Base-by-base conservation (phyloP, 1,140 invertebrate genomes). In the Euglossa dilemma region DNA sequence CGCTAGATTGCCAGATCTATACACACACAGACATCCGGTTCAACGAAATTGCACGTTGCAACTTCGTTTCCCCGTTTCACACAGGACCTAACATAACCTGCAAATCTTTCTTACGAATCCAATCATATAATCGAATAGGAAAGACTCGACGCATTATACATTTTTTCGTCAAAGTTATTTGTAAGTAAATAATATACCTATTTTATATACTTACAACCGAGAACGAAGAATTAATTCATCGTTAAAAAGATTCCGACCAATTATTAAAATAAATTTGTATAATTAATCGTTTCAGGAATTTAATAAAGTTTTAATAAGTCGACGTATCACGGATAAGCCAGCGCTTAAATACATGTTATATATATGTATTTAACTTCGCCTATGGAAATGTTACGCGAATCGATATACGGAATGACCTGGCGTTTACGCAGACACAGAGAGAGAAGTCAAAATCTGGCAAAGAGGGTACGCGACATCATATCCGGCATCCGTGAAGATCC, bases 1-100 rank as follows among this genome's bases (percentile, higher is more conserved):
- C 23, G 79, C 71, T 56, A 74, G 71, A 64, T 81, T 81, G 70
- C 71, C 47, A 64, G 59, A 74, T 74, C 59, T 45, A 36, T 64
- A 56, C 16, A 54, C 50, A 12, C 43, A 52, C 20, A 52, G 5
- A 43, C 36, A 54, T 28, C 50, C 20, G 57, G 57, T 28, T 43
- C 69, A 25, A 73, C 78, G 69, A 63, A 63, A 80, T 80, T 80
- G 69, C 78, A 61, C 25, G 56, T 23, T 28, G 45, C 45, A 72
- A 54, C 70, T 72, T 57, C 64, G 76, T 63, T 72, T 72, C 56
- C 64, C 11, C 25, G 14, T 9, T 59, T 43, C 16, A 23, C 28
- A 28, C 28, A 11, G 16, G 20, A n/a, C 12, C 28, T 43, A n/a
- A 36, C 50, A 6, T 14, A 54, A n/a, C 18, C 18, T 18, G 8